phyloP scores from a whole-genome alignment of 2,888 invertebrate species.

The Heliconius sara region DNA sequence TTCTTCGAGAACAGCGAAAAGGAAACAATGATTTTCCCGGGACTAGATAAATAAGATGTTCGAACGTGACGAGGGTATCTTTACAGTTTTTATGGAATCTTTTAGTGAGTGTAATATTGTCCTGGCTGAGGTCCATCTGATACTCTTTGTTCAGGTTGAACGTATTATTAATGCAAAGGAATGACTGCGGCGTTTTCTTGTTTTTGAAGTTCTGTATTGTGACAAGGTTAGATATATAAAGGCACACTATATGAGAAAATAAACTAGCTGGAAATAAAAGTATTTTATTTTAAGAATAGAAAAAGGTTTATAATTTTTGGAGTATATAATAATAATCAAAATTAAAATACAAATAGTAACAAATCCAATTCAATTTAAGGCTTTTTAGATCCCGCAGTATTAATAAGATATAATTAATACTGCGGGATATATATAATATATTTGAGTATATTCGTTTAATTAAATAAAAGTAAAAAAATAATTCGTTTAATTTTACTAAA shows the following conservation, averaged over 20 bases:
- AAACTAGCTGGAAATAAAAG: too few species aligned
- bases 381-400: too few species aligned
- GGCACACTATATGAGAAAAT: background rate
- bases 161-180: conserved; percentile 69
- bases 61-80: conserved; percentile 79
- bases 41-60: conserved; percentile 83
- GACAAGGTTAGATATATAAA: background rate
- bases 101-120: conserved; percentile 58
- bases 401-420: too few species aligned
- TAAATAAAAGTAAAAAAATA: too few species aligned
- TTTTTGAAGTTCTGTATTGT: background rate
- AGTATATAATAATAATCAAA: too few species aligned
- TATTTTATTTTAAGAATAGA: too few species aligned
- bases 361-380: too few species aligned
- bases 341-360: too few species aligned
- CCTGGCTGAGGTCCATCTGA: conserved; percentile 61
- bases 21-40: conserved; percentile 80
- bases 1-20: conserved; percentile 72
- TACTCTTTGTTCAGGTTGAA: conserved; percentile 73
- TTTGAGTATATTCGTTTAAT: too few species aligned
- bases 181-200: conserved; percentile 46
- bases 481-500: background rate
- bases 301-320: too few species aligned
- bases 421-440: too few species aligned
- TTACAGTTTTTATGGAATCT: conserved; percentile 80